Base-by-base conservation (phyloP, 2,888 invertebrate species). In the Beris chalybata region DNA sequence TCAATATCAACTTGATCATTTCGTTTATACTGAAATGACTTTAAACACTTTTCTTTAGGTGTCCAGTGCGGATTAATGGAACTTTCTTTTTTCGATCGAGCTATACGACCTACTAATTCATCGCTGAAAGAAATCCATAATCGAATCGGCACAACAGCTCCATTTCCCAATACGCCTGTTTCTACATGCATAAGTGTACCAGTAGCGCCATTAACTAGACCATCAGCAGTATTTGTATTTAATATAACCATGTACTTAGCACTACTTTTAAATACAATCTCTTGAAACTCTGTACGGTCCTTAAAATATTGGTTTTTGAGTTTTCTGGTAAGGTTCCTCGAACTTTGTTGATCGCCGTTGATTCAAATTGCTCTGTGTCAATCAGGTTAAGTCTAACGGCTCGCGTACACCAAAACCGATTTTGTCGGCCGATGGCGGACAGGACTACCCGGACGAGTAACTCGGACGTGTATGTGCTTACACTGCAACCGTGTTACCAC, bases 151-250 rank as follows among this genome's bases (percentile, higher is more conserved):
- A 30, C 5, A 9, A 30, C 22, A 5, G 57, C 4, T 22, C 22
- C 22, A 22, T 22, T 43, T 4, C 43, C 5, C n/a, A 45, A 67
- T 38, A n/a, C n/a, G 6, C 55, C 38, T 32, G 15, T 53, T 7
- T 64, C n/a, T n/a, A n/a, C n/a, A n/a, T n/a, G n/a, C n/a, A n/a
- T n/a, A n/a, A n/a, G n/a, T n/a, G n/a, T n/a, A n/a, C n/a, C n/a
- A n/a, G n/a, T n/a, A n/a, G n/a, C 54, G 12, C 48, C 64, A 47
- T 52, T 32, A 32, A 71, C 70, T 59, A 66, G 11, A 29, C 64
- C 30, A 29, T n/a, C 58, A 56, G 63, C 55, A 68, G 67, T 66
- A 45, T 43, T 43, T 1, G 31, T 55, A n/a, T 55, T 22, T 22
- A 22, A 2, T 22, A 22, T 3, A 3, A 22, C 22, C 22, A 22